Percentiles rank a stretch among this genome's conserved stretches.
These are phyloP conservation scores for Orcinus orca DNA, from an alignment of 2,113 vertebrate genomes.

Conservation along the genomic window DNA sequence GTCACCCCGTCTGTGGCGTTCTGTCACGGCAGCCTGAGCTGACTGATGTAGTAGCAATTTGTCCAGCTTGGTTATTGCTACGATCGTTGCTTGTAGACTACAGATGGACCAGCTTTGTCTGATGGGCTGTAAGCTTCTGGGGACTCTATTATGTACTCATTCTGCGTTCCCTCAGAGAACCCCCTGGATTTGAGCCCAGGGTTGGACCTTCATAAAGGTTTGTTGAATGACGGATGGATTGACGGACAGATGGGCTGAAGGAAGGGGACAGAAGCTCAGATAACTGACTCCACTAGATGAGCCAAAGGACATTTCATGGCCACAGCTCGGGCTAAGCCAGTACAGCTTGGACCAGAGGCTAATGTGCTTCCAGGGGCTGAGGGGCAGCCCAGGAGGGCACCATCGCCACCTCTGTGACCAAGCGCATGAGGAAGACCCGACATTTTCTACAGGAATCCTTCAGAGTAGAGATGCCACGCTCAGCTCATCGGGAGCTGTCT, in stretches of 20 bases:
- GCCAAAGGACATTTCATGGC: background rate
- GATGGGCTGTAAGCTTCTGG: background rate
- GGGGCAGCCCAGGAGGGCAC: background rate
- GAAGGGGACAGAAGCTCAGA: background rate
- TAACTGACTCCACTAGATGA: background rate
- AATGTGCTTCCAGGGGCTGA: background rate
- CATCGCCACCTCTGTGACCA: rapidly evolving
- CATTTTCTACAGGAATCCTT: background rate
- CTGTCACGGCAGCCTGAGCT: background rate
- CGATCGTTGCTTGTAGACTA: background rate
- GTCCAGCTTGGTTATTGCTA: background rate
- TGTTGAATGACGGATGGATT: background rate
- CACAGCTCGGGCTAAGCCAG: background rate
- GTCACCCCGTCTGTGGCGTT: no score
- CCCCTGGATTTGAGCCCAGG: background rate
- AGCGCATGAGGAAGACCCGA: background rate
- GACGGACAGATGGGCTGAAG: background rate
- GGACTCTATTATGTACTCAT: background rate
- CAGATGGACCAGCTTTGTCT: background rate
- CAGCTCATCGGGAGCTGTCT: rapidly evolving
- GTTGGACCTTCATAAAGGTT: background rate
- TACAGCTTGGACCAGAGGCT: background rate
- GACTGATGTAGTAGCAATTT: rapidly evolving
- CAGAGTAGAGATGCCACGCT: background rate
- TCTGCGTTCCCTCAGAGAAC: background rate